Base-by-base conservation (phyloP, 2,797 vertebrate genomes). In the Phalloptychus januarius region DNA sequence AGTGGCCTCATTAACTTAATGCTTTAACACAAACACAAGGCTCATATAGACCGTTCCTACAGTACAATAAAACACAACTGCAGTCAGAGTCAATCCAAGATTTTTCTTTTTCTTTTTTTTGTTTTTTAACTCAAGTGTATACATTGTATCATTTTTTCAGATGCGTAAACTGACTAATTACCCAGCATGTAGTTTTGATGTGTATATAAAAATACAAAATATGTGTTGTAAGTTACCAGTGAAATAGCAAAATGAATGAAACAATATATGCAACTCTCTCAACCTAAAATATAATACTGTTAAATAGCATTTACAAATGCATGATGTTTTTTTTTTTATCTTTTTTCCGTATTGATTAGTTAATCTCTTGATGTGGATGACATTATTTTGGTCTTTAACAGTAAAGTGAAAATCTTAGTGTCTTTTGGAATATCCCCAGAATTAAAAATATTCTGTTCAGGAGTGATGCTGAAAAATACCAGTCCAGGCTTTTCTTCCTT, bases 1-100 rank as follows among this genome's bases (percentile, higher is more conserved):
- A 56, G 3, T 33, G 50, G 18, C 18, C 48, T 56, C 75, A 77
- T 77, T 56, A 56, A 56, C n/a, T 54, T 54, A 65, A 77, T 76
- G 36, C 48, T 70, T 70, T 31, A 31, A n/a, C 31, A 48, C 36
- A 76, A 76, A 38, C 25, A 70, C 28, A 52, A 15, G 5, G 61
- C 74, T 48, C 45, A 67, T 76, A 11, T 38, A 76, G 65, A 67
- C 50, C 25, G 3, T 63, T 65, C 36, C 56, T 63, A 45, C 38
- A 4, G 72, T 74, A 31, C n/a, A 65, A 33, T 54, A 38, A 76
- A 33, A 69, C 46, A 42, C 28, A 33, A 44, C 20, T 23, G 6
- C 8, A 2, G 18, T 5, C 36, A 67, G 20, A 40, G 6, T 67
- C 23, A 25, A 25, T 20, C 10, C 16, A 38, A 25, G 5, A 7